Evolutionary conservation across 2,113 vertebrate genomes (phyloP).

Genomic region (Channa maculata): DNA sequence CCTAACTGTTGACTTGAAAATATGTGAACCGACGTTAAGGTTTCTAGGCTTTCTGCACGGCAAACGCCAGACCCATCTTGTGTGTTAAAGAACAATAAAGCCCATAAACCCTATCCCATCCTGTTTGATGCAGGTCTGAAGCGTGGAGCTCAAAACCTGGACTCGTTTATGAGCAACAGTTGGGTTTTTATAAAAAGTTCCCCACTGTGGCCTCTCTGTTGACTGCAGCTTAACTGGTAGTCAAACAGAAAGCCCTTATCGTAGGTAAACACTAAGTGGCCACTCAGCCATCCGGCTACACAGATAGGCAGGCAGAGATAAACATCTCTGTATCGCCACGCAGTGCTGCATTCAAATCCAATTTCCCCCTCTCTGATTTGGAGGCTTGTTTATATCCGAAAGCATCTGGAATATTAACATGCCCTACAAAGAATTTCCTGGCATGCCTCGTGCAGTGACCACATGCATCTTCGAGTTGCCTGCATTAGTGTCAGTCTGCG

Average conservation of each 20-base stretch:
- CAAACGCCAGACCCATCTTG: background rate
- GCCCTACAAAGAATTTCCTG: slow-evolving; percentile 79
- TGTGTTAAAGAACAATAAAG: background rate
- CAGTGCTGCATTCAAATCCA: slow-evolving; percentile 70
- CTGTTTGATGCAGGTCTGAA: slow-evolving; percentile 4
- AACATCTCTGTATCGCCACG: slow-evolving; percentile 67
- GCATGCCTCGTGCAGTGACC: slow-evolving; percentile 71
- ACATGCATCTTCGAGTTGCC: slow-evolving; percentile 51
- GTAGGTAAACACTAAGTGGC: slow-evolving; percentile 73
- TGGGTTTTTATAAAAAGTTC: slow-evolving; percentile 41
- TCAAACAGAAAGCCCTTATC: slow-evolving; percentile 76
- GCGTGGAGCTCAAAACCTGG: background rate
- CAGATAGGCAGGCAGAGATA: slow-evolving; percentile 69
- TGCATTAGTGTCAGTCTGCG: slow-evolving; percentile 21
- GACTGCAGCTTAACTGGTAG: slow-evolving; percentile 63
- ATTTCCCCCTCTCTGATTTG: slow-evolving; percentile 73
- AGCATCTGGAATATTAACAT: slow-evolving; percentile 84
- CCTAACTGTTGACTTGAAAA: too few relatives aligned
- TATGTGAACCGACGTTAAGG: too few relatives aligned
- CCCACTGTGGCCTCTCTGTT: slow-evolving; percentile 55
- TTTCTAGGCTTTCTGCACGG: background rate
- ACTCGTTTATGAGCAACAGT: slow-evolving; percentile 27
- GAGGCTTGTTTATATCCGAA: slow-evolving; percentile 76
- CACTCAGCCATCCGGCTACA: slow-evolving; percentile 68
- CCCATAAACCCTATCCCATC: background rate